These are phyloP conservation scores for Pterocles burchelli DNA, from an alignment of 2,113 vertebrate species.

Conservation along the genomic window DNA sequence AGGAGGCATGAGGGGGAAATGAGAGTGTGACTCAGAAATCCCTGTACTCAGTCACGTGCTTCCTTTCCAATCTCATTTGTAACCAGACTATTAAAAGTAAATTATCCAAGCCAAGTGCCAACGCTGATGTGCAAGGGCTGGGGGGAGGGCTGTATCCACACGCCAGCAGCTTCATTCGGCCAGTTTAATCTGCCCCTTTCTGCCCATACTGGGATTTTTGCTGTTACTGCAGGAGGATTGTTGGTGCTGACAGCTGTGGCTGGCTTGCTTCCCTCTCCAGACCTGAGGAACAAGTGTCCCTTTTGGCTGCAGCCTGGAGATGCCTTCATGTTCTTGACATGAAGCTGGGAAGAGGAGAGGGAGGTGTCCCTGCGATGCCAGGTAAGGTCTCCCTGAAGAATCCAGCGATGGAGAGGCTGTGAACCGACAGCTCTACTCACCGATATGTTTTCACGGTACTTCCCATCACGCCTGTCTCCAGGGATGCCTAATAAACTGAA, in stretches of 20 bases:
- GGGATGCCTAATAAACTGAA: neutral
- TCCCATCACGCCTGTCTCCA: neutral
- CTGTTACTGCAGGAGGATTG: neutral
- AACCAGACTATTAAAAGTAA: conserved; percentile 27
- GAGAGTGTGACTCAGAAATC: conserved; percentile 34
- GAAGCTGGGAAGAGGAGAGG: neutral
- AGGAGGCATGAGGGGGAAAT: conserved; percentile 30
- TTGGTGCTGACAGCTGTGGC: accelerated
- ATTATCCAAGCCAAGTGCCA: conserved; percentile 29
- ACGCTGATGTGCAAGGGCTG: neutral
- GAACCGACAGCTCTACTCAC: neutral
- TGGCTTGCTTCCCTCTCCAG: neutral
- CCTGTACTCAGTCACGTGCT: neutral
- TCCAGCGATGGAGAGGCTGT: accelerated
- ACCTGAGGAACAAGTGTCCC: neutral
- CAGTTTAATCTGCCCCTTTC: neutral
- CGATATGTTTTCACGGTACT: neutral
- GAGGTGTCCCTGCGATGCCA: neutral
- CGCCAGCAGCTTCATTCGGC: neutral
- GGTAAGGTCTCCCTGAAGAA: neutral
- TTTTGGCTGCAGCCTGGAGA: neutral
- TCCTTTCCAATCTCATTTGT: conserved; percentile 9
- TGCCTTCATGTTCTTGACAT: neutral
- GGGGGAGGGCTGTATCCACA: neutral
- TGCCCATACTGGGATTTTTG: neutral